Conservation (phyloP, 2,888 invertebrate genomes). For the Phyllotreta cruciferae region DNA sequence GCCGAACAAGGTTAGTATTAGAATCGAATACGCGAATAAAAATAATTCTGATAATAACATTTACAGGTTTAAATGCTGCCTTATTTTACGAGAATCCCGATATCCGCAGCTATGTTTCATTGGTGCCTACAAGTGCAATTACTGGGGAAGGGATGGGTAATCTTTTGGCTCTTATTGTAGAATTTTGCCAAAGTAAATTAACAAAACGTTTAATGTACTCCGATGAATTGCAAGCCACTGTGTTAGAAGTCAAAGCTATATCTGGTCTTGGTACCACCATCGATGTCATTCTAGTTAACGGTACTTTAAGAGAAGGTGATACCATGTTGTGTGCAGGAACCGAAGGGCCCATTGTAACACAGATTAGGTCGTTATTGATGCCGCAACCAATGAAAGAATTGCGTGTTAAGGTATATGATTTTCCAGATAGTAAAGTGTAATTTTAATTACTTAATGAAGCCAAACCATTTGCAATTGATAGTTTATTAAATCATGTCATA, state of each 20-base stretch:
- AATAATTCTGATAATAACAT: too few relatives aligned
- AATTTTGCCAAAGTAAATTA: conserved; percentile 79
- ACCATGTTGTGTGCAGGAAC: conserved; percentile 96
- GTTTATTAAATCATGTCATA: too few relatives aligned
- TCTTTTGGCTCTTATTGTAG: conserved; percentile 89
- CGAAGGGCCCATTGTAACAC: conserved; percentile 97
- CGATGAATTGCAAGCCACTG: conserved; percentile 87
- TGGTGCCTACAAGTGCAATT: conserved; percentile 97
- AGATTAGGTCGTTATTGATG: conserved; percentile 95
- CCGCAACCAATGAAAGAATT: conserved; percentile 98
- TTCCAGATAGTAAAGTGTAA: too few relatives aligned
- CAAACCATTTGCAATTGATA: too few relatives aligned
- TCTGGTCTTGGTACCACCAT: conserved; percentile 98
- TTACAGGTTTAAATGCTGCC: conserved; percentile 79
- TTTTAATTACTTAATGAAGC: conserved; percentile 34
- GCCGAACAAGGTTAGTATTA: conserved; percentile 78
- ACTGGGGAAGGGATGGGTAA: conserved; percentile 97
- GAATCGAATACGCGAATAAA: conserved; percentile 52
- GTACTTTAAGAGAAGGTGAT: conserved; percentile 90
- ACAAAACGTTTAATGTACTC: conserved; percentile 81
- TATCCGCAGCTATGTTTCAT: conserved; percentile 88
- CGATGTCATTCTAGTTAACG: conserved; percentile 98
- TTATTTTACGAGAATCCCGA: conserved; percentile 97
- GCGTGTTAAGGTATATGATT: conserved; percentile 79
- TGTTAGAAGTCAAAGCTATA: conserved; percentile 90